Evolutionary conservation across 1,140 invertebrate species (phyloP), one percentile per base, ranked within the genome.

Genomic region (Paraescarpia echinospica): DNA sequence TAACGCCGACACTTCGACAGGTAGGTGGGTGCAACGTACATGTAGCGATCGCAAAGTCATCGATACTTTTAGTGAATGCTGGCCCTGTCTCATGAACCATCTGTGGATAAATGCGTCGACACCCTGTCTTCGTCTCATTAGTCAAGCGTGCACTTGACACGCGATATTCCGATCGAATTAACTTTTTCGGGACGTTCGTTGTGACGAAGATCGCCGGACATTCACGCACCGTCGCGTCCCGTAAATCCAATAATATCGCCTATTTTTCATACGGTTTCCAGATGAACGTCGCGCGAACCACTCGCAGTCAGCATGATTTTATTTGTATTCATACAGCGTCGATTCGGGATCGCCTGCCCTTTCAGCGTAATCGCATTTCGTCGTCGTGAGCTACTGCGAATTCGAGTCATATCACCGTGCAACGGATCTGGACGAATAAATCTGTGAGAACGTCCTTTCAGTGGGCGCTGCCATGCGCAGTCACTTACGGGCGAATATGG

Each of bases 171-270:
- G 59, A 77, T 77, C 59, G 59, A 77, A 77, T 77, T 77, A 77
- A 27, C 59, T 77, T 77, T 77, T 77, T 31, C 14, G 27, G 8
- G 22, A 77, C 59, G 2, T 77, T 77, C 22, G 59, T 77, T 77
- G 59, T 77, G 59, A 77, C 59, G 59, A 77, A 77, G 59, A 77
- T 18, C 59, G 59, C 59, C 22, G 22, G 27, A 77, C 59, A 77
- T 77, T 77, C 12, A 27, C 59, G 59, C 59, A 18, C 59, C 22
- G 59, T 77, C 59, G 59, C 59, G 12, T 27, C 59, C 8, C 59
- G 59, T 77, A 77, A 77, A 77, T 77, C 59, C 59, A 77, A 77
- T 77, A 77, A 77, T 77, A 77, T 77, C 59, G 59, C 59, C 59
- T 77, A 77, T 77, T 77, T 77, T 77, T 77, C 59, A 77, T 77